Base-by-base conservation (phyloP, 2,113 vertebrate genomes). In the Pseudopipra pipra region DNA sequence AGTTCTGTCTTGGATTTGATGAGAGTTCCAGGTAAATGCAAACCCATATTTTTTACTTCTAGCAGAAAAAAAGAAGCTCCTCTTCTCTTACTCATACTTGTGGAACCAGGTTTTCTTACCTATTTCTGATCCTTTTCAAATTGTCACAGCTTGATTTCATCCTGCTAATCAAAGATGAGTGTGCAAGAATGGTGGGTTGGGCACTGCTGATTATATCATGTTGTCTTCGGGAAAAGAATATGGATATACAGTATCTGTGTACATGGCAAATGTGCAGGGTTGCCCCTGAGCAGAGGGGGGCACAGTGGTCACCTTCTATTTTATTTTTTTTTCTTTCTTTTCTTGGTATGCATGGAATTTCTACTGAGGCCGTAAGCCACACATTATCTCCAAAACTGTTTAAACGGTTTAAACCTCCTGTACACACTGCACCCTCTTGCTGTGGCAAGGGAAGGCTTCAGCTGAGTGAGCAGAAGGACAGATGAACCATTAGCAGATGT, bases 231-330 rank as follows among this genome's bases (percentile, higher is more conserved):
- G 71, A 24, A 75, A 66, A 66, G 8, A 46, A 3, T 15, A 5
- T 23, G 16, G n/a, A 18, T 33, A 17, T 19, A 25, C 2, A 4
- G 62, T 35, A 23, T 71, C n/a, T 0, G 0, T 62, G 21, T 56
- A 18, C 33, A 11, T 22, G n/a, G 9, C 19, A 33, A 61, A 13
- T 28, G 24, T 63, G 19, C 11, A 16, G 11, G 14, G 13, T 54
- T 72, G 18, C 14, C 9, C 9, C 10, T 44, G 47, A 75, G 12
- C 14, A 49, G 23, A 56, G 10, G 7, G 25, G 8, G 9, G 22
- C 11, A 9, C 0, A 0, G 14, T 62, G 54, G 19, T 28, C 35
- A 72, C n/a, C 1, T 1, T 30, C 15, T 1, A 1, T 15, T 22
- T 37, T 27, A 16, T 21, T 58, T 66, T 20, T 22, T 55, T 43